Evolutionary conservation across 2,113 vertebrate genomes (phyloP).

Genomic region (Leucopsar rothschildi): DNA sequence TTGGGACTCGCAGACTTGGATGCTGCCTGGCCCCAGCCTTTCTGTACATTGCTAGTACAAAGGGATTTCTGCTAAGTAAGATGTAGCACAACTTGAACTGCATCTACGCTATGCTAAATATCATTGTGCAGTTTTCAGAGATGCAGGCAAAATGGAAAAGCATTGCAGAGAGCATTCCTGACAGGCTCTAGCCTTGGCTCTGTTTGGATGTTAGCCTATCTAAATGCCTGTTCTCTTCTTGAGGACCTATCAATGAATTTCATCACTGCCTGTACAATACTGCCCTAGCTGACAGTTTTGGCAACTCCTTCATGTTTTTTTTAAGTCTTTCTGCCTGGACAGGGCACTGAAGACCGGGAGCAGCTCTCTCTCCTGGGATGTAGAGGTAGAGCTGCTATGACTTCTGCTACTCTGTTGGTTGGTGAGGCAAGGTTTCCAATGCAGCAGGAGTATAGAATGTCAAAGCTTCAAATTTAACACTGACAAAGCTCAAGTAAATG

Average conservation of each 20-base stretch:
- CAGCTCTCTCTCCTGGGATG: background rate
- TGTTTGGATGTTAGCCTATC: background rate
- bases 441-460: background rate
- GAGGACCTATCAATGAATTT: background rate
- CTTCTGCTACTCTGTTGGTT: background rate
- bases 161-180: background rate
- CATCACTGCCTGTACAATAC: rapidly evolving
- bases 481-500: background rate
- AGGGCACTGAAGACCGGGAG: background rate
- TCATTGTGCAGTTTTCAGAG: background rate
- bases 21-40: background rate
- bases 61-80: background rate
- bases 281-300: background rate
- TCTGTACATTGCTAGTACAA: background rate
- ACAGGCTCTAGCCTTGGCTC: background rate
- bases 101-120: background rate
- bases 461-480: background rate
- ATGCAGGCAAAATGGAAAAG: rapidly evolving
- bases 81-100: background rate
- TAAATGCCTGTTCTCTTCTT: background rate
- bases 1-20: background rate
- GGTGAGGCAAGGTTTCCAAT: background rate
- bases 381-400: background rate
- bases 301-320: background rate
- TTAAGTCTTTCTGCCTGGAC: background rate